phyloP scores from a whole-genome alignment of 2,113 vertebrate species.

The Hypanus sabinus region DNA sequence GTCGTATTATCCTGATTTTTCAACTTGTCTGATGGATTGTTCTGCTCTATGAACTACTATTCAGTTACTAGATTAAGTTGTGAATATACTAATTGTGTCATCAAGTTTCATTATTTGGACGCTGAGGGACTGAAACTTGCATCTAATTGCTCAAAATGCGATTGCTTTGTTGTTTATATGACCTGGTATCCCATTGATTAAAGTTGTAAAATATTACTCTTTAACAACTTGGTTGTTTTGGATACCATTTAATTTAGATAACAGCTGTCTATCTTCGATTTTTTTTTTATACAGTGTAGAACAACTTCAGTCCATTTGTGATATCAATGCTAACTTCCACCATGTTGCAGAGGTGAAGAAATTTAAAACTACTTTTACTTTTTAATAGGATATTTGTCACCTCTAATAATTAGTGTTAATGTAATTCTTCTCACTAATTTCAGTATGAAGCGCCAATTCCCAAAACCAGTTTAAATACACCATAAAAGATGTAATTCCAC shows the following conservation, averaged over 20 bases:
- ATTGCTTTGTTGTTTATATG: not conserved
- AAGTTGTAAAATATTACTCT: not conserved
- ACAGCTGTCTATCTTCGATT: not conserved
- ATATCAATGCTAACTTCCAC: not conserved
- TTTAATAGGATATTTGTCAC: not conserved
- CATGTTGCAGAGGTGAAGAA: not conserved
- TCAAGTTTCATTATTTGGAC: not conserved
- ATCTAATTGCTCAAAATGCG: not conserved
- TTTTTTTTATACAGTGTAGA: not conserved
- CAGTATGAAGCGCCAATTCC: not conserved
- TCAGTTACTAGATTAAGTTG: not conserved
- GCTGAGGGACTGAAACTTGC: not conserved
- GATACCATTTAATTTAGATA: too few relatives aligned
- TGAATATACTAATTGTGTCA: not conserved
- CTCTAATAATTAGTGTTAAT: not conserved
- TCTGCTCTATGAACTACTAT: not conserved
- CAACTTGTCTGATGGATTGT: not conserved
- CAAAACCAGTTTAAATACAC: too few relatives aligned
- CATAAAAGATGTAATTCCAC: not conserved
- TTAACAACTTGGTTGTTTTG: not conserved
- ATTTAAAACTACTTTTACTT: not conserved
- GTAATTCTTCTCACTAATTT: not conserved
- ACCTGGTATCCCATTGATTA: not conserved
- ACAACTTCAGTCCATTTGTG: not conserved
- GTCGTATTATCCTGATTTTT: not conserved